These are phyloP conservation scores for Rhynchomys soricoides DNA, from an alignment of 2,113 vertebrate genomes.

Conservation along the genomic window DNA sequence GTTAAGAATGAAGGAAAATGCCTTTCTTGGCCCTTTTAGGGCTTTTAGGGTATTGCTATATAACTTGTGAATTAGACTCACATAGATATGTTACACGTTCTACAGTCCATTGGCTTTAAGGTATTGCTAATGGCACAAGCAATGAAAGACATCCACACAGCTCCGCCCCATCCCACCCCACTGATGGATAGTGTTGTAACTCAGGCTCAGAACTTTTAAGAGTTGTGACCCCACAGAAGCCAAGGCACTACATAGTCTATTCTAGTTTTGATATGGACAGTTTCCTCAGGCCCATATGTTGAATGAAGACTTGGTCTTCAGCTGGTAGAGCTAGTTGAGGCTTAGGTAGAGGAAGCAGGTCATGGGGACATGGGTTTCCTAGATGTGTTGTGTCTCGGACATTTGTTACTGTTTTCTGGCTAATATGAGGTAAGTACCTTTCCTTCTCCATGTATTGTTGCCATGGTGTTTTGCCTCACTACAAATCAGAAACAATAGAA, in stretches of 20 bases:
- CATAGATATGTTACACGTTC: neutral
- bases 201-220: neutral
- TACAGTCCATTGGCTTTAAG: neutral
- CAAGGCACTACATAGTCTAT: neutral
- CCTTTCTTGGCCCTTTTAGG: neutral
- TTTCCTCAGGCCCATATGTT: neutral
- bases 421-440: too few relatives aligned
- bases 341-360: neutral
- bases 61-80: conserved; percentile 4
- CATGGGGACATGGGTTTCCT: neutral
- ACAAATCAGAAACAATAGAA: neutral
- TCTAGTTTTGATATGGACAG: neutral
- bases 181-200: neutral
- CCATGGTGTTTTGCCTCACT: neutral
- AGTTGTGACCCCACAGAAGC: neutral
- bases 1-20: neutral
- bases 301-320: neutral
- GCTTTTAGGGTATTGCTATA: neutral
- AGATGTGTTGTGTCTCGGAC: too few relatives aligned
- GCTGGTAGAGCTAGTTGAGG: too few relatives aligned
- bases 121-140: neutral
- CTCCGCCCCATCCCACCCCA: neutral
- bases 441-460: too few relatives aligned
- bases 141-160: neutral
- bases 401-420: neutral